phyloP scores from a whole-genome alignment of 2,797 vertebrate species.

The Mormyrops attenuatus region DNA sequence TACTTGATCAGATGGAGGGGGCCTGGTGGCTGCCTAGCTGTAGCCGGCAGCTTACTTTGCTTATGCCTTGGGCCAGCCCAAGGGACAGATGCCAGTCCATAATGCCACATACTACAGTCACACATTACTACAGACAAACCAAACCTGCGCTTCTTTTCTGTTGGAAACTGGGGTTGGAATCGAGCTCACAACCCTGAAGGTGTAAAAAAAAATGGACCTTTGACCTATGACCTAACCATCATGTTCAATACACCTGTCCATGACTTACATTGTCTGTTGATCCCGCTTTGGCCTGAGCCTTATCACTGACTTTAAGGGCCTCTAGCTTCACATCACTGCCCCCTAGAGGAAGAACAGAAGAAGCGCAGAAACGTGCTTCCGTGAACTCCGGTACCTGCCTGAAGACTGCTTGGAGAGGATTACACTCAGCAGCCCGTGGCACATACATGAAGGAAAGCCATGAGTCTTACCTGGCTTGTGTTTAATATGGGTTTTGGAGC shows the following conservation, averaged over 20 bases:
- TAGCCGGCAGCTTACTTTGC: background rate
- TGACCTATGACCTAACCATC: conserved; percentile 63
- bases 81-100: background rate
- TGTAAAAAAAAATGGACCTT: background rate
- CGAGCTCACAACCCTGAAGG: background rate
- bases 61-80: background rate
- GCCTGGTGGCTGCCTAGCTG: background rate
- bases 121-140: background rate
- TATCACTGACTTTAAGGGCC: conserved; percentile 82
- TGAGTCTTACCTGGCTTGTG: conserved; percentile 77
- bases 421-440: background rate
- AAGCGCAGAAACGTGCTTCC: background rate
- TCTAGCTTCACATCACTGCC: conserved; percentile 82
- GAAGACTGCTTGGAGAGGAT: background rate
- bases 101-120: background rate
- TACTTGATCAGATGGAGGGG: background rate
- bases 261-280: conserved; percentile 78
- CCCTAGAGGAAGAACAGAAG: conserved; percentile 55
- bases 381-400: background rate
- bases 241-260: conserved; percentile 63
- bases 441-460: background rate
- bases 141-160: background rate
- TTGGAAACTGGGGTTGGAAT: background rate
- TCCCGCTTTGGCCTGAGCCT: conserved; percentile 80
- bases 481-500: conserved; percentile 86